These are phyloP conservation scores for Panagrolaimus sp. DNA, from an alignment of 1,140 invertebrate genomes.

Conservation along the genomic window DNA sequence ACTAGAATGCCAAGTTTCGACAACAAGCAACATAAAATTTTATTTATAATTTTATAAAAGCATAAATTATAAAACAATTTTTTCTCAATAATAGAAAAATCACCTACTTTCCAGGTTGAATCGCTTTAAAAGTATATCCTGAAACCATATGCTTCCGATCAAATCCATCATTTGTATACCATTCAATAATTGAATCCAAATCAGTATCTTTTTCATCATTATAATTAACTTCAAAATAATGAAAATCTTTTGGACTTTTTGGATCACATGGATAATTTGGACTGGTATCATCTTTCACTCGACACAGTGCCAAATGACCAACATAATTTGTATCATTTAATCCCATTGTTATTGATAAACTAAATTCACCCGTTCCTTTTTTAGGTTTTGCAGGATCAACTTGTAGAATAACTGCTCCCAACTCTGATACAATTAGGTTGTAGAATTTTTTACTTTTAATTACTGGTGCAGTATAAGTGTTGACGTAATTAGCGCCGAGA, in stretches of 20 bases:
- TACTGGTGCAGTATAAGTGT: too few species aligned
- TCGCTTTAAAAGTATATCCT: conserved; percentile 24
- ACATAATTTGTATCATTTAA: conserved; percentile 19
- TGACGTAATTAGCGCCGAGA: too few species aligned
- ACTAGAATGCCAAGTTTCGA: too few species aligned
- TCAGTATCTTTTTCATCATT: conserved; percentile 27
- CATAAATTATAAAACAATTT: too few species aligned
- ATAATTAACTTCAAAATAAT: conserved; percentile 34
- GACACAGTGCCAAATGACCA: conserved; percentile 34
- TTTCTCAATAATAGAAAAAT: too few species aligned
- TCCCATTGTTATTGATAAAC: neutral
- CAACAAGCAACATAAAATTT: too few species aligned
- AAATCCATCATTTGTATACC: conserved; percentile 11
- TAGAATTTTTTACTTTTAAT: neutral
- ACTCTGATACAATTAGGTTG: neutral
- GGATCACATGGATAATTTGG: conserved; percentile 40
- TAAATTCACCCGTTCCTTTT: conserved; percentile 37
- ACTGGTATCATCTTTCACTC: conserved; percentile 14
- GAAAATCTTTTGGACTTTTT: conserved; percentile 39
- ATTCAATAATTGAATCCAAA: conserved; percentile 15
- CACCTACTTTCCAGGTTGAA: conserved; percentile 38
- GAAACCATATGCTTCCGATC: conserved; percentile 7
- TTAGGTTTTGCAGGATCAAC: conserved; percentile 27
- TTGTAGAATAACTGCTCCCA: conserved; percentile 8
- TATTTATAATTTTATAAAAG: too few species aligned